Base-by-base conservation (phyloP, 2,888 invertebrate genomes). In the Antheraea assamensis region DNA sequence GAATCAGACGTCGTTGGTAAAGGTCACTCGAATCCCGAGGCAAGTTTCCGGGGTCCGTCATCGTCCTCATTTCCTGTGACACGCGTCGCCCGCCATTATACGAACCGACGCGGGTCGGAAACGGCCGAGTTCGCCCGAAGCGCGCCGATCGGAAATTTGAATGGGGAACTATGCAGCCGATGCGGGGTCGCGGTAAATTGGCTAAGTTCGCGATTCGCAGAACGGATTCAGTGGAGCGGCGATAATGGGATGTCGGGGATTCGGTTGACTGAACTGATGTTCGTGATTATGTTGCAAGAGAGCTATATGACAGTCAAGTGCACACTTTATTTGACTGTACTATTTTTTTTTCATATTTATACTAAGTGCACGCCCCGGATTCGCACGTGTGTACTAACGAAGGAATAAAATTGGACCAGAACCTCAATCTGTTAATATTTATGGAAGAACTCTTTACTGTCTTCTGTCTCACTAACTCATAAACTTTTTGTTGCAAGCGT, bases 11-110 rank as follows among this genome's bases (percentile, higher is more conserved):
- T 35, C 15, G n/a, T 35, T 8, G 68, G 31, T 68, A 68, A 68
- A 71, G 74, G 72, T 71, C 74, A 55, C 70, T 66, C 31, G 31
- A 70, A 55, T 71, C 74, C 19, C 71, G 71, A 58, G 72, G 55
- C 70, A 72, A 24, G 84, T 79, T 85, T 90, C 90, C 91, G 90
- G 89, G 82, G 83, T 83, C 84, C 83, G 87, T 87, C 90, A 87
- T 86, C 85, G 87, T 82, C 80, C 82, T 87, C 85, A 90, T 90
- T 90, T 92, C 91, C 90, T 84, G 82, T 79, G 81, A 83, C 85
- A 85, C 82, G 82, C 83, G 84, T 80, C 82, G 78, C 79, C 79
- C 80, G 85, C 86, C 83, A 90, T 90, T 89, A 89, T 87, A 82
- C 87, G 87, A 83, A 80, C 78, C 84, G 85, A 84, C 81, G 82